Conservation (phyloP, 2,113 vertebrate species). For the Siniperca knerii region DNA sequence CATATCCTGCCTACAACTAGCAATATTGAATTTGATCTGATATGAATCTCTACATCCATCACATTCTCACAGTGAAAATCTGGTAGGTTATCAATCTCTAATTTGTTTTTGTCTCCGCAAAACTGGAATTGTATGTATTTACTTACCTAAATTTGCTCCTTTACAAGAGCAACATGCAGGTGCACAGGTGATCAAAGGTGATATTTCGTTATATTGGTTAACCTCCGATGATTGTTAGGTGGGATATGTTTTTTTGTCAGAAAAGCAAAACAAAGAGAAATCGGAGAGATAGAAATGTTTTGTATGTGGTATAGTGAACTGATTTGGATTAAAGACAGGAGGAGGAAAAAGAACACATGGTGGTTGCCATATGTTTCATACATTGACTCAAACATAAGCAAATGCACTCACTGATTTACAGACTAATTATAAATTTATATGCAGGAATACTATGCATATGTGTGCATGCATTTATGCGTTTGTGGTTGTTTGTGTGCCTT, state of each 20-base stretch:
- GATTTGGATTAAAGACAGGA: slow-evolving; percentile 9
- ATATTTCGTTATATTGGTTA: not conserved
- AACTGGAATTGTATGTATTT: not conserved
- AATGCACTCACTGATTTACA: slow-evolving; percentile 9
- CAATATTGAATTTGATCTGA: slow-evolving; percentile 9
- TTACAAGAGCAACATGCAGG: not conserved
- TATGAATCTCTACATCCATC: slow-evolving; percentile 3
- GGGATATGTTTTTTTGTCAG: not conserved
- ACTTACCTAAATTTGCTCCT: not conserved
- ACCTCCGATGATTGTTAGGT: too few relatives aligned
- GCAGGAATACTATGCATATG: not conserved
- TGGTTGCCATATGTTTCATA: not conserved
- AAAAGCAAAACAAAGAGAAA: not conserved
- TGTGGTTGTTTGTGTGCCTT: slow-evolving; percentile 49
- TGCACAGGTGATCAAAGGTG: not conserved
- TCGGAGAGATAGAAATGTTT: not conserved
- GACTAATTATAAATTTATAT: slow-evolving; percentile 36
- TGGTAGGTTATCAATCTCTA: not conserved
- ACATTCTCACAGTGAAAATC: not conserved
- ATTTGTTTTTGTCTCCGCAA: not conserved
- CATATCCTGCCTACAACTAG: not conserved
- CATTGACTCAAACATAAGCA: slow-evolving; percentile 32
- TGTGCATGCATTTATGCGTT: slow-evolving; percentile 21
- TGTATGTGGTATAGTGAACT: not conserved
- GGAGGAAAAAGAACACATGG: not conserved